Evolutionary conservation across 2,797 vertebrate genomes (phyloP), one percentile per base, ranked within the genome.

Genomic region (Mus minutoides): DNA sequence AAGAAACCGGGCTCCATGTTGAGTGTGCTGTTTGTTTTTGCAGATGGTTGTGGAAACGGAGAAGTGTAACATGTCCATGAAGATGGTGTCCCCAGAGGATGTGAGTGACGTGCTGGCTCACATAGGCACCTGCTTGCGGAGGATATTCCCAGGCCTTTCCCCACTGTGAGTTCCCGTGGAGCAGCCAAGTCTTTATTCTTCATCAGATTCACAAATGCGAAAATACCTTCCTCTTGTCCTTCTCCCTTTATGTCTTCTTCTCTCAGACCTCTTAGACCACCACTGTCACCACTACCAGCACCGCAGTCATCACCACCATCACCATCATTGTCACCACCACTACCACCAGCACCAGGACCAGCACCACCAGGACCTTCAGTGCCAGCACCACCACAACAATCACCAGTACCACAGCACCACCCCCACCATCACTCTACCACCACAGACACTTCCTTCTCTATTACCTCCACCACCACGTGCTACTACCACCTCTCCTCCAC

Each of bases 41-140:
- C 98, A 99, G 99, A 77, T 99, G 98, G 97, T 99, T 64, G 95
- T 99, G 93, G 99, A 99, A 97, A 99, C 99, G 1, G 99, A 99
- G 97, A 99, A 99, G 54, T 98, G 99, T 95, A 99, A 97, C 97
- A 97, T 99, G 95, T 99, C 99, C 60, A 98, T 99, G 99, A 99
- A 99, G 98, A 99, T 99, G 98, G 98, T 98, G 0, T 99, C 99
- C 2, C 98, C 99, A 0, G 99, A 99, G 86, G 99, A 99, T 60
- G 99, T 99, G 95, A 99, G 99, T 0, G 99, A 99, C 22, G 99
- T 99, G 97, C 98, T 99, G 95, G 99, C 98, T 19, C 99, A 99
- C 97, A 99, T 99, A 0, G 99, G 99, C 96, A 99, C 98, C 97
- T 99, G 99, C 97, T 98, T 99, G 93, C 98, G 99, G 97, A 99